A percentile compares a stretch with the other conserved stretches of the same genome.
Evolutionary conservation across 1,140 invertebrate species (phyloP).

Genomic region (Galendromus occidentalis): DNA sequence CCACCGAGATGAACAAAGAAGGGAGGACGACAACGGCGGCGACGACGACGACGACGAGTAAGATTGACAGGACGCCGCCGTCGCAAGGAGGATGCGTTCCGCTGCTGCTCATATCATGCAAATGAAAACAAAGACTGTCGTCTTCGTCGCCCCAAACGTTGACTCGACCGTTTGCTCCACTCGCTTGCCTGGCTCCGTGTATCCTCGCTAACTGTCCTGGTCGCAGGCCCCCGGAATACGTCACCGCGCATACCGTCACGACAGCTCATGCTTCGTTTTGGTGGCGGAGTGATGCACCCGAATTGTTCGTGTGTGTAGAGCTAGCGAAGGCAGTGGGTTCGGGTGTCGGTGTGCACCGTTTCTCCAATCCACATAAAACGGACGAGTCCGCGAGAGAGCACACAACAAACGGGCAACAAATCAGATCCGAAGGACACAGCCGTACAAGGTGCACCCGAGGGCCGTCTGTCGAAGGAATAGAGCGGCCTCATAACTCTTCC

Average conservation of each 20-base stretch:
- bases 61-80: neutral
- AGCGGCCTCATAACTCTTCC: neutral
- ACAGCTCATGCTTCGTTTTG: neutral
- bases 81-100: neutral
- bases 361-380: no score
- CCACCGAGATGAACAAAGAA: neutral
- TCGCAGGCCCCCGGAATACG: neutral
- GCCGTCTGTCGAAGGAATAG: neutral
- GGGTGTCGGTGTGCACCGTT: no score
- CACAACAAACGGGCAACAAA: no score
- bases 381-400: no score
- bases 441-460: neutral
- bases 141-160: neutral
- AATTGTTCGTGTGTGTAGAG: no score
- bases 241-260: neutral
- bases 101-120: slow-evolving; percentile 1
- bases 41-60: neutral
- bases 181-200: neutral
- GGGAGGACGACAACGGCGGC: neutral
- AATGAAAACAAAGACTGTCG: slow-evolving; percentile 6
- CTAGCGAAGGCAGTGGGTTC: no score
- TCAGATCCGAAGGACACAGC: neutral
- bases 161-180: no score
- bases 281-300: neutral
- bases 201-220: neutral